A percentile compares a stretch with the other conserved stretches of the same genome.
phyloP scores from a whole-genome alignment of 2,888 invertebrate species.

The Hypena proboscidalis region DNA sequence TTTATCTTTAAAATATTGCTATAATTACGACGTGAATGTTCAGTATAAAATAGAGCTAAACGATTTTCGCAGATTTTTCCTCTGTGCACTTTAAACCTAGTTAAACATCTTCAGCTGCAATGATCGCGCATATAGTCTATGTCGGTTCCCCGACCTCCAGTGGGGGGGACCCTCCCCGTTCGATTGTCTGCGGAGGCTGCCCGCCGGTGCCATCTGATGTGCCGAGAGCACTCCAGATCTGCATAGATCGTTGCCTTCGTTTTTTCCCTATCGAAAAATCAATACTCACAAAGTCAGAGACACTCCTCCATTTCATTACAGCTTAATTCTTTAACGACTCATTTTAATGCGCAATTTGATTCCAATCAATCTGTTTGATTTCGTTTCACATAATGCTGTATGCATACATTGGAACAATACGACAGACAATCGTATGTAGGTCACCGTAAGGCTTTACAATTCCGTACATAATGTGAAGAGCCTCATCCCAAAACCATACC shows the following conservation, averaged over 20 bases:
- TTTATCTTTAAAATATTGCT: too few relatives aligned
- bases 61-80: too few relatives aligned
- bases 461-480: slow-evolving; percentile 77
- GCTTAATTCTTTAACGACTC: slow-evolving; percentile 50
- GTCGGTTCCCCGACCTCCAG: slow-evolving; percentile 76
- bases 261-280: slow-evolving; percentile 85
- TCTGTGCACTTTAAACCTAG: slow-evolving; percentile 26
- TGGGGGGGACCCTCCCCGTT: slow-evolving; percentile 76
- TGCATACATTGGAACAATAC: slow-evolving; percentile 9
- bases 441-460: slow-evolving; percentile 62
- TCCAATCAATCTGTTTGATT: too few relatives aligned
- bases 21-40: too few relatives aligned
- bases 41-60: too few relatives aligned
- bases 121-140: slow-evolving; percentile 64
- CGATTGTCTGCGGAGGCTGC: slow-evolving; percentile 85
- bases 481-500: slow-evolving; percentile 74
- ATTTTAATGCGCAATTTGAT: slow-evolving; percentile 23
- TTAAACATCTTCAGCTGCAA: slow-evolving; percentile 16
- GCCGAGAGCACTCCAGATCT: slow-evolving; percentile 86
- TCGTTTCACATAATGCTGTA: too few relatives aligned
- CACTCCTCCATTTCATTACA: slow-evolving; percentile 74
- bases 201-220: slow-evolving; percentile 86
- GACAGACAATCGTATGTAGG: slow-evolving; percentile 49
- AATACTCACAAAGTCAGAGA: slow-evolving; percentile 81
- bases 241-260: slow-evolving; percentile 85